These are phyloP conservation scores for Lophochroa leadbeateri DNA, from an alignment of 2,113 vertebrate genomes.

Conservation along the genomic window DNA sequence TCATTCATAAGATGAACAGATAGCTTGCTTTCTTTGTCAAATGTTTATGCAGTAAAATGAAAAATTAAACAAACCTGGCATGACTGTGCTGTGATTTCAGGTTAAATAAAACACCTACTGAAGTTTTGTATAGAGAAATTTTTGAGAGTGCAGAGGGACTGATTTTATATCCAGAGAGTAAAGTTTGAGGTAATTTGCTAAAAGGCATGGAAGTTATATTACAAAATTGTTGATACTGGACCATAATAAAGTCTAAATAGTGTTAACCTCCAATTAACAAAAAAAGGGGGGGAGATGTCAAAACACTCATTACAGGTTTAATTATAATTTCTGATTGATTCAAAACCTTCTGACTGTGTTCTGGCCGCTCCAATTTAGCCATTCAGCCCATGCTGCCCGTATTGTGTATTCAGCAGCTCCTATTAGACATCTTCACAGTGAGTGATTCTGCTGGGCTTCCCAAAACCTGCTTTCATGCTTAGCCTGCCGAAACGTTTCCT, in stretches of 20 bases:
- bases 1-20: constrained; percentile 7
- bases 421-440: constrained; percentile 77
- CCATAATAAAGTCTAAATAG: neutral
- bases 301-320: constrained; percentile 53
- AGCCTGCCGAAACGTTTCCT: constrained; percentile 61
- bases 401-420: constrained; percentile 75
- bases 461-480: constrained; percentile 79
- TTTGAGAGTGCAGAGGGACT: neutral
- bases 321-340: constrained; percentile 69
- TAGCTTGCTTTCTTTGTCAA: constrained; percentile 27
- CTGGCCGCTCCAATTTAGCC: constrained; percentile 61
- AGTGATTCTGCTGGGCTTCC: constrained; percentile 62
- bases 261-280: neutral
- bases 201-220: constrained; percentile 6
- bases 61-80: neutral
- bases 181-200: neutral
- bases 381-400: constrained; percentile 50
- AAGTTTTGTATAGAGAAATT: neutral
- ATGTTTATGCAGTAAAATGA: neutral
- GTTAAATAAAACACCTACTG: neutral
- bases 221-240: constrained; percentile 19
- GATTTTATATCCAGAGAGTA: neutral
- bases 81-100: neutral
- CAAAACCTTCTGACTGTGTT: constrained; percentile 49
- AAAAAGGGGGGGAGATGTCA: neutral